Evolutionary conservation across 2,888 invertebrate species (phyloP).

Genomic region (Nomada fucata): DNA sequence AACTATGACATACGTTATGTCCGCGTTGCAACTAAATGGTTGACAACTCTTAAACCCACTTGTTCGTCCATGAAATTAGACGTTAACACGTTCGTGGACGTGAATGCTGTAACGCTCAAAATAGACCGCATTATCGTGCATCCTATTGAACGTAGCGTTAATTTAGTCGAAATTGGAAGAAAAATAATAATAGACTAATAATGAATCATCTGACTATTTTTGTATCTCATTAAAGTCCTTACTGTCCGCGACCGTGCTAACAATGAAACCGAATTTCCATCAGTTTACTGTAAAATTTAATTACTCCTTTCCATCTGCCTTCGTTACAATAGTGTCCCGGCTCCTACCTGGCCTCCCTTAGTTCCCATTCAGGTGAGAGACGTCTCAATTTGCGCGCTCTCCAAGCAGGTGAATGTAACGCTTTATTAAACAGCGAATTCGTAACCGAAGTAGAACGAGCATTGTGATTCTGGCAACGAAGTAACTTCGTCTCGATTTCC

Average conservation of each 20-base stretch:
- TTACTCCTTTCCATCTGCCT: neutral
- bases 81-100: too few relatives aligned
- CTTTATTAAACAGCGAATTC: conserved; percentile 57
- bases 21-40: too few relatives aligned
- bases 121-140: too few relatives aligned
- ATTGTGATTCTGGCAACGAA: conserved; percentile 37
- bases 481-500: conserved; percentile 49
- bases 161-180: too few relatives aligned
- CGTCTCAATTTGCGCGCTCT: conserved; percentile 52
- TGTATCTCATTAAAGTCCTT: neutral
- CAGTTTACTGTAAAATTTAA: conserved; percentile 40
- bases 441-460: conserved; percentile 35
- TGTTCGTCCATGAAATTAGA: too few relatives aligned
- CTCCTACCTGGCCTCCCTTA: neutral
- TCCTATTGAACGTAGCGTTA: too few relatives aligned
- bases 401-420: conserved; percentile 38
- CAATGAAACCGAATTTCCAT: conserved; percentile 41
- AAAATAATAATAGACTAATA: neutral
- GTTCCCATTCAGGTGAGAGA: conserved; percentile 46
- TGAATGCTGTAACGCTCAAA: too few relatives aligned
- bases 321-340: conserved; percentile 32
- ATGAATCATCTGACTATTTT: neutral
- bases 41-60: too few relatives aligned
- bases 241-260: neutral
- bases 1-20: too few relatives aligned